Evolutionary conservation across 1,140 invertebrate genomes (phyloP), one percentile per base, ranked within the genome.

Genomic region (Venustaconcha ellipsiformis): DNA sequence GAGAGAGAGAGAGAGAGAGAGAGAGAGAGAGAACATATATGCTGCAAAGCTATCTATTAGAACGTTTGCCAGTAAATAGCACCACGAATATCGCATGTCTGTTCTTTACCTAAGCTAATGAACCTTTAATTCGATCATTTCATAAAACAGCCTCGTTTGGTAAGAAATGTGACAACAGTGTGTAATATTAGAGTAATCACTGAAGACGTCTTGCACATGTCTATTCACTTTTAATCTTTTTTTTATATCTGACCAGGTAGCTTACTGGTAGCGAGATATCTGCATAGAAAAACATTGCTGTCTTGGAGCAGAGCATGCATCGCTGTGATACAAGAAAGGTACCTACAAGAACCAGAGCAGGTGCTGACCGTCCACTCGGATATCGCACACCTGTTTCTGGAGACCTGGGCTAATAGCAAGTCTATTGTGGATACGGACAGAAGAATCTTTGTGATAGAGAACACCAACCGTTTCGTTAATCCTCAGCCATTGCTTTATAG

Each of bases 401-500:
- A 85, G 57, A 70, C 81, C 14, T 86, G 79, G 80, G 67, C 80
- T 11, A 70, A 76, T 3, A 78, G 62, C 11, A 81, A 81, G 60
- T 80, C 77, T n/a, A 67, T 81, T 17, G 68, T 78, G 1, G 72
- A 73, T 37, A 75, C 69, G 18, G 75, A 80, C 17, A 76, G 74
- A 55, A 62, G 66, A 55, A 66, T 81, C 13, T 70, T 73, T 48
- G 65, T 76, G 26, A 74, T 79, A 67, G 72, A 78, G 18, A 67
- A 76, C 12, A 64, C 65, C 0, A 71, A 72, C 55, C 55, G 82
- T 59, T 79, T 77, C 18, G 70, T 84, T 17, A 79, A 79, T 63
- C 85, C 80, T 57, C 85, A 88, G 55, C 85, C 84, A 23, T 74
- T 86, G 18, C 66, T 85, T 0, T 86, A 84, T 66, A 83, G 77